A percentile compares a stretch with the other conserved stretches of the same genome.
These are phyloP conservation scores for Hoplodrina ambigua DNA, from an alignment of 2,888 invertebrate genomes.

Conservation along the genomic window DNA sequence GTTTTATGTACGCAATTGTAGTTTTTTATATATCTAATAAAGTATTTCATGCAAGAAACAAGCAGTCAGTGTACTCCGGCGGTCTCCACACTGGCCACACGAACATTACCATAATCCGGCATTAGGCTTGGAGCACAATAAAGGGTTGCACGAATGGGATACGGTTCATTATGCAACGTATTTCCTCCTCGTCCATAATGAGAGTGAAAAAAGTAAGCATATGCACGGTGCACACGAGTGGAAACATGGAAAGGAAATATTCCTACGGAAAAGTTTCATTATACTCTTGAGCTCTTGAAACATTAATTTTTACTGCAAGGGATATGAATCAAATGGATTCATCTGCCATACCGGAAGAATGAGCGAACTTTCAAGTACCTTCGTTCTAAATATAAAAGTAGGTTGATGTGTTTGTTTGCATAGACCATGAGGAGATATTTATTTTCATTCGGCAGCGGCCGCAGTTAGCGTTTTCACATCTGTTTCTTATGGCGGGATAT, in stretches of 20 bases:
- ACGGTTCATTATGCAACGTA: slow-evolving; percentile 73
- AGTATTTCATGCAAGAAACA: slow-evolving; percentile 17
- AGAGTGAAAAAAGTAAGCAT: slow-evolving; percentile 59
- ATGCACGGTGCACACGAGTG: slow-evolving; percentile 46
- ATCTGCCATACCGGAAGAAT: slow-evolving; percentile 66
- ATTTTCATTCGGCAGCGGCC: slow-evolving; percentile 80
- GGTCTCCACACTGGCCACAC: slow-evolving; percentile 61
- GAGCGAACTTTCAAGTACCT: slow-evolving; percentile 71
- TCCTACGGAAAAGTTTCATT: slow-evolving; percentile 49
- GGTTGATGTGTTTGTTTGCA: slow-evolving; percentile 80
- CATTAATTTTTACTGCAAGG: slow-evolving; percentile 40
- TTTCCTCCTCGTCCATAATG: slow-evolving; percentile 66
- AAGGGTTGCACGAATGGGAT: slow-evolving; percentile 71
- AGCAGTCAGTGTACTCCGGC: slow-evolving; percentile 17
- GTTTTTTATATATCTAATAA: not conserved
- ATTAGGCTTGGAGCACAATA: slow-evolving; percentile 70
- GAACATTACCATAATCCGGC: slow-evolving; percentile 76
- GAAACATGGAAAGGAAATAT: slow-evolving; percentile 48
- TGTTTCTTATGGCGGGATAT: slow-evolving; percentile 65
- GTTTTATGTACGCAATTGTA: not conserved
- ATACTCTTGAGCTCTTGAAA: slow-evolving; percentile 45
- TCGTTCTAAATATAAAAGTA: slow-evolving; percentile 79
- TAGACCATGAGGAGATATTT: slow-evolving; percentile 82
- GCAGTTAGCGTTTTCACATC: slow-evolving; percentile 72
- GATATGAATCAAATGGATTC: slow-evolving; percentile 55